Evolutionary conservation across 2,888 invertebrate genomes (phyloP), one percentile per base, ranked within the genome.

Genomic region (Idaea aversata): DNA sequence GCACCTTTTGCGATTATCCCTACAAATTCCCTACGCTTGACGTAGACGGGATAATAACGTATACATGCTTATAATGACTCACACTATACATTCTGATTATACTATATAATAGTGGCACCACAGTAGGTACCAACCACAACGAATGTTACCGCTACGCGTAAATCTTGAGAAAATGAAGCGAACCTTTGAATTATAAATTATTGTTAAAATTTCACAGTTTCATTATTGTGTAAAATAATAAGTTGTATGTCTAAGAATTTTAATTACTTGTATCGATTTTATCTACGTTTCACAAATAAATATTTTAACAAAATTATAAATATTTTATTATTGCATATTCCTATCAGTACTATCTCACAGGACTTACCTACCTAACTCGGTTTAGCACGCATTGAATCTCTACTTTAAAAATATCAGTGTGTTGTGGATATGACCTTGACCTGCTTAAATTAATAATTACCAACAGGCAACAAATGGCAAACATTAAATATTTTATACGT

Each of bases 201-300:
- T 85, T 86, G 84, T 86, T 88, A 84, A 89, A 86, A 87, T 90
- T 88, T 91, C 87, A 86, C 91, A 86, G 83, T 88, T 92, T 91
- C 88, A 88, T 87, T 88, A 87, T 86, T 88, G 85, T 90, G 85
- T 90, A 88, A 90, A 89, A 85, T 86, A 82, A 83, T 91, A 90
- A 89, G 90, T 90, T 75, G 78, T 86, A 88, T 88, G 82, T 89
- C 79, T 91, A 92, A 91, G 91, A 90, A 88, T 89, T 92, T 91
- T 90, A 91, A 91, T 90, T 91, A 92, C 91, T 90, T 92, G 91
- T 92, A 92, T 91, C 91, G 87, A 91, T 92, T 92, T 92, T 92
- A 92, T 92, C 91, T 92, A 92, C 90, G 92, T 91, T 92, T 92
- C 92, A 91, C 88, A 91, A 92, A 91, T 92, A 91, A 92, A 89